These are phyloP conservation scores for Papilio dardanus DNA, from an alignment of 1,140 invertebrate species.

Conservation along the genomic window DNA sequence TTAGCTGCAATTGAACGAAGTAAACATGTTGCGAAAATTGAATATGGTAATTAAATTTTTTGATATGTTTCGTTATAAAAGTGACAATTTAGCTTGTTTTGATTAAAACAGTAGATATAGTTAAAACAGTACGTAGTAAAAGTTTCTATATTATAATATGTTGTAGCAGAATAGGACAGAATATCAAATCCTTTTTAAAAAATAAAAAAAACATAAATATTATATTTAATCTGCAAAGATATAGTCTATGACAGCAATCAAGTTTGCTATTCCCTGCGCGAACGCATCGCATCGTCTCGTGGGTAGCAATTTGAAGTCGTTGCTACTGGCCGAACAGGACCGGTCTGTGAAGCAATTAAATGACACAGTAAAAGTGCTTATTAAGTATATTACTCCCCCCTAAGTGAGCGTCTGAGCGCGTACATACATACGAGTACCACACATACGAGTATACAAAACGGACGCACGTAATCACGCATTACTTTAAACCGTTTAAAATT, in stretches of 20 bases:
- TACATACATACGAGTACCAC: constrained; percentile 8
- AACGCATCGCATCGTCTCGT: constrained; percentile 57
- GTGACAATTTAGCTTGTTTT: background rate
- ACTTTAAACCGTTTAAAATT: background rate
- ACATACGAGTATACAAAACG: constrained; percentile 6
- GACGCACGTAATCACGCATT: background rate
- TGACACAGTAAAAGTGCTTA: constrained; percentile 73
- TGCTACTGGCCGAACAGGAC: constrained; percentile 62
- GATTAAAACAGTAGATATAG: too few relatives aligned
- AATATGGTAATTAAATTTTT: background rate
- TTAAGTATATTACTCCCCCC: constrained; percentile 63
- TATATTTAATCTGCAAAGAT: constrained; percentile 40
- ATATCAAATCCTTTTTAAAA: background rate
- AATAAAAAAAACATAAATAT: constrained; percentile 37
- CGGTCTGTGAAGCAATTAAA: constrained; percentile 68
- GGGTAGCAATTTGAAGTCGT: constrained; percentile 73
- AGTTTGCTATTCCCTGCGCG: constrained; percentile 47
- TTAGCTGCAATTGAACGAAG: background rate
- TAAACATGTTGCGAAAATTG: constrained; percentile 1
- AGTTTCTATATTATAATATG: too few relatives aligned
- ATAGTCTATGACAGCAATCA: constrained; percentile 55
- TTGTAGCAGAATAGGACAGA: background rate
- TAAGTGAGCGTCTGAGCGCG: constrained; percentile 27
- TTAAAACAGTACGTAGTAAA: too few relatives aligned
- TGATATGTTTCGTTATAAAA: background rate